These are phyloP conservation scores for Gymnoscopelus microlampas DNA, from an alignment of 2,797 vertebrate genomes.

Conservation along the genomic window DNA sequence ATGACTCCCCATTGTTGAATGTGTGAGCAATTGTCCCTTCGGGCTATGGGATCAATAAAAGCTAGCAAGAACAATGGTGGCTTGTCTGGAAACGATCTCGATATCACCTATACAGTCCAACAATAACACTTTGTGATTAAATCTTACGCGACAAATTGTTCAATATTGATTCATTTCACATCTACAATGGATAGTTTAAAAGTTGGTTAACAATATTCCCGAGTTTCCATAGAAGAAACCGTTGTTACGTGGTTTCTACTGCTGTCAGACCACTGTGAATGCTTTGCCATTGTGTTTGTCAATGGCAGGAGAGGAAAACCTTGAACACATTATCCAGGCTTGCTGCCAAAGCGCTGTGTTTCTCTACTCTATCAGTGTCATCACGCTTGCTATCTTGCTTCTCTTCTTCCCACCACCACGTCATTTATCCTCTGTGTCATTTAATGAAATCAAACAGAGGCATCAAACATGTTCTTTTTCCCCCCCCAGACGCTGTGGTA, in stretches of 20 bases:
- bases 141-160: too few species aligned
- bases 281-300: conserved; percentile 6
- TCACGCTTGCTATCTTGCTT: conserved; percentile 25
- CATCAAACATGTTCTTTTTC: conserved; percentile 1
- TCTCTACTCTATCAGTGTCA: conserved; percentile 34
- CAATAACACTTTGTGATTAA: too few species aligned
- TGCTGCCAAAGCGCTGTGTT: conserved; percentile 21
- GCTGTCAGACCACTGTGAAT: conserved; percentile 1
- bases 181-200: too few species aligned
- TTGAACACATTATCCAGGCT: conserved; percentile 23
- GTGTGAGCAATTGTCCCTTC: too few species aligned
- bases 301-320: conserved; percentile 11
- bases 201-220: too few species aligned
- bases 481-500: background rate
- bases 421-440: conserved; percentile 17
- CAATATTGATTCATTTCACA: too few species aligned
- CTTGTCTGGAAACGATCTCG: too few species aligned
- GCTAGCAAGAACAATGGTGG: too few species aligned
- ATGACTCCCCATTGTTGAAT: too few species aligned
- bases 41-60: too few species aligned
- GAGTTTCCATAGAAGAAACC: too few species aligned
- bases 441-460: conserved; percentile 22
- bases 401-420: conserved; percentile 20
- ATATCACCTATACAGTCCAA: too few species aligned
- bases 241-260: background rate